Conservation (phyloP, 92 coral and sea anemone genomes). For the Pocillopora grandis region DNA sequence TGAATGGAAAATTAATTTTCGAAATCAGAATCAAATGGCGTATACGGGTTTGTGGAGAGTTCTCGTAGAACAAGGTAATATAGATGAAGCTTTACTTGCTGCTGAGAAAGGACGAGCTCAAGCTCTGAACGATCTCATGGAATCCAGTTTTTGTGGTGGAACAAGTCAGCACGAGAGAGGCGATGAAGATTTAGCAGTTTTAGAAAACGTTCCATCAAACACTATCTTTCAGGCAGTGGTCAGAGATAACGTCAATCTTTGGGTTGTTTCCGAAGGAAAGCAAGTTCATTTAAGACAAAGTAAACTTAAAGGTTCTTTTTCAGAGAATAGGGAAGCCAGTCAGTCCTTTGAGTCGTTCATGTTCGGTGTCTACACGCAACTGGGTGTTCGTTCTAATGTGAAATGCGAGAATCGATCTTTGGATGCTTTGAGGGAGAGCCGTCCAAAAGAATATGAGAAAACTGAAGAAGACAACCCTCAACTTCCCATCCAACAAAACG, state of each 20-base stretch:
- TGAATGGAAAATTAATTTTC: not conserved
- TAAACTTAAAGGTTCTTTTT: not conserved
- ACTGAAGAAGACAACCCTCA: not conserved
- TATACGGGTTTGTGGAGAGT: not conserved
- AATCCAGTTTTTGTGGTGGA: not conserved
- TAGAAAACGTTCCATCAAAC: not conserved
- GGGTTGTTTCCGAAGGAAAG: not conserved
- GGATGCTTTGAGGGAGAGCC: not conserved
- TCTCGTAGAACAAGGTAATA: not conserved
- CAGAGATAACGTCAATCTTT: not conserved
- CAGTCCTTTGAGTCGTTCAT: not conserved
- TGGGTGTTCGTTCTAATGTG: not conserved
- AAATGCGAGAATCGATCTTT: conserved; percentile 8
- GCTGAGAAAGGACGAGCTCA: conserved; percentile 2
- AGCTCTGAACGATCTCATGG: not conserved
- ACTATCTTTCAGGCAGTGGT: not conserved
- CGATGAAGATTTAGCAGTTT: not conserved
- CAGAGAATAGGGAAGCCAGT: not conserved
- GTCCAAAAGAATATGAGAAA: not conserved
- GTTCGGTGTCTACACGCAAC: not conserved
- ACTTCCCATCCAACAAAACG: not conserved
- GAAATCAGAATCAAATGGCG: not conserved
- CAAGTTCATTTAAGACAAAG: not conserved
- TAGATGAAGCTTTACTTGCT: not conserved
- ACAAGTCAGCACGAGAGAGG: not conserved